phyloP scores from a whole-genome alignment of 1,140 invertebrate species.

The Lordiphosa stackelbergi region DNA sequence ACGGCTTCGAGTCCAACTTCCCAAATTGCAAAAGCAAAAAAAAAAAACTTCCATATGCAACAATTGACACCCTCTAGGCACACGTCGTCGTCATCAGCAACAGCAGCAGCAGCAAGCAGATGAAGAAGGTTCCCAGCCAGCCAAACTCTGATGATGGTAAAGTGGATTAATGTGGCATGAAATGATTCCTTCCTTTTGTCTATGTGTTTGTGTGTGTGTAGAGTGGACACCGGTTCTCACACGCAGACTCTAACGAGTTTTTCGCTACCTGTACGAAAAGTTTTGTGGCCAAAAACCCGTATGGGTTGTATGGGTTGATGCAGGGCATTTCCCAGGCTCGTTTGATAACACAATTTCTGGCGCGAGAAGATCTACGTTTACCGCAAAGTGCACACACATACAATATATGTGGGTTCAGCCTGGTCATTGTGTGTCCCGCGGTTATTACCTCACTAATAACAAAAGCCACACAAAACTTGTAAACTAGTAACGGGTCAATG shows the following conservation, averaged over 20 bases:
- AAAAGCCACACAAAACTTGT: conserved; percentile 33
- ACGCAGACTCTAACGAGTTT: conserved; percentile 71
- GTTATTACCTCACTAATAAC: conserved; percentile 50
- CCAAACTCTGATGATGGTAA: conserved; percentile 65
- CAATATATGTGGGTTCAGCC: conserved; percentile 51
- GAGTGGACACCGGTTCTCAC: conserved; percentile 42
- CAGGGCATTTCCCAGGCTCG: conserved; percentile 69
- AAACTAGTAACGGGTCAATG: too few relatives aligned
- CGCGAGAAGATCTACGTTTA: conserved; percentile 50
- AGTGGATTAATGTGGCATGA: conserved; percentile 75
- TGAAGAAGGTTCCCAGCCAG: conserved; percentile 56
- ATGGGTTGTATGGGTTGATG: conserved; percentile 32
- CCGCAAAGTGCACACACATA: conserved; percentile 60
- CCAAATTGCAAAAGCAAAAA: conserved; percentile 48
- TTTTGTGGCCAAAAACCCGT: conserved; percentile 36
- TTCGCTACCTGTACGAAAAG: conserved; percentile 63
- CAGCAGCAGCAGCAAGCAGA: conserved; percentile 9
- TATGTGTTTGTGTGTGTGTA: conserved; percentile 14
- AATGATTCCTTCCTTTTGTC: conserved; percentile 57
- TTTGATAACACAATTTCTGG: conserved; percentile 73
- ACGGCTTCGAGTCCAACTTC: conserved; percentile 41
- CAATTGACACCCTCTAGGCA: conserved; percentile 75
- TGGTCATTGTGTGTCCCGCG: conserved; percentile 42
- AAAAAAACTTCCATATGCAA: conserved; percentile 61
- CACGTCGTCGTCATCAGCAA: conserved; percentile 47